These are phyloP conservation scores for Patiria pectinifera DNA, from an alignment of 53 echinoderm and acorn worm species.

Conservation along the genomic window DNA sequence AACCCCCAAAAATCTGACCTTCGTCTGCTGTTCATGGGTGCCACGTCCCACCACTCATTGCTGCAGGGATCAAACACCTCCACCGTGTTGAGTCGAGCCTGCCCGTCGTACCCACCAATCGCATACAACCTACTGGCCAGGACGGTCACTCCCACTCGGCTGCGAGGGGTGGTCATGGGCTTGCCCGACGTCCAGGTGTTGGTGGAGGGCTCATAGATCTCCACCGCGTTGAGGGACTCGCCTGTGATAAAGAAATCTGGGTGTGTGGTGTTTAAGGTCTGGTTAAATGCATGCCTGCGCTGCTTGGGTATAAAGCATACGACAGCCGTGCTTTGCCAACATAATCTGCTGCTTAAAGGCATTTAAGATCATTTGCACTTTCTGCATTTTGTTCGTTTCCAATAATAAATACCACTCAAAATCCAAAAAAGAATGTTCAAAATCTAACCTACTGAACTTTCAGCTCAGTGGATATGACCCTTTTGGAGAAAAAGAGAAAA, in stretches of 20 bases:
- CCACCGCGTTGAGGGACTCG: constrained; percentile 89
- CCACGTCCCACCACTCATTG: constrained; percentile 98
- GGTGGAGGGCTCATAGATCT: constrained; percentile 84
- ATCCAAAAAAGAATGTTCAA: too few relatives aligned
- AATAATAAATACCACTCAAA: too few relatives aligned
- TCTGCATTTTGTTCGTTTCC: too few relatives aligned
- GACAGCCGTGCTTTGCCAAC: neutral
- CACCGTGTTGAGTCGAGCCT: constrained; percentile 89
- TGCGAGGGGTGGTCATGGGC: constrained; percentile 95
- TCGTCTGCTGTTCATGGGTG: constrained; percentile 95
- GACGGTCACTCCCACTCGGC: constrained; percentile 95
- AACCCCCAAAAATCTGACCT: constrained; percentile 61
- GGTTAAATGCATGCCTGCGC: constrained; percentile 32
- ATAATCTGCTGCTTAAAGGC: neutral
- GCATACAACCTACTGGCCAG: constrained; percentile 86
- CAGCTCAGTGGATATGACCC: too few relatives aligned
- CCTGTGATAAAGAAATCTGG: constrained; percentile 72
- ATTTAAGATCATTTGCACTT: neutral
- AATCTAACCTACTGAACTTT: too few relatives aligned
- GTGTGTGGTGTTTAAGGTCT: neutral
- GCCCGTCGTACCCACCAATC: constrained; percentile 97
- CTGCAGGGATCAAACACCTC: constrained; percentile 93
- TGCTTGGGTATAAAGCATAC: neutral
- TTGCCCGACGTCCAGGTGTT: constrained; percentile 85
- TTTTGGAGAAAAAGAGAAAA: too few relatives aligned